These are phyloP conservation scores for Polia nebulosa DNA, from an alignment of 2,888 invertebrate species.

Conservation along the genomic window DNA sequence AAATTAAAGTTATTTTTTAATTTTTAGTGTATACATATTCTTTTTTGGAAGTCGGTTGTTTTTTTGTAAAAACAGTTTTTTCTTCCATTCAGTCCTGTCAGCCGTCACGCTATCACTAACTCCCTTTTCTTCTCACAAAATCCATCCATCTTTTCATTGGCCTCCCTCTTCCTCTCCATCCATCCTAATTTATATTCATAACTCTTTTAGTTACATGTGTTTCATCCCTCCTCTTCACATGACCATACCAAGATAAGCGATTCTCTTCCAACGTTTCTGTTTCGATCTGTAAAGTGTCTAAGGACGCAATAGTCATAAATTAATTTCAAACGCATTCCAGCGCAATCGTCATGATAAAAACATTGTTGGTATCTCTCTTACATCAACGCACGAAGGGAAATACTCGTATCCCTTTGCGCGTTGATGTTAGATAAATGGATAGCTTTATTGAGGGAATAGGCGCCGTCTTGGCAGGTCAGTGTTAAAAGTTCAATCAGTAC, in stretches of 20 bases:
- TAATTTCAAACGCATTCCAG: conserved; percentile 18
- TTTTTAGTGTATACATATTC: too few relatives aligned
- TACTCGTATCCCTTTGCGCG: background rate
- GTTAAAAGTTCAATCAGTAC: too few relatives aligned
- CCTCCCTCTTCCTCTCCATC: too few relatives aligned
- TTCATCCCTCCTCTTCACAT: background rate
- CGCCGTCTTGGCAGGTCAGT: too few relatives aligned
- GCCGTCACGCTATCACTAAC: too few relatives aligned
- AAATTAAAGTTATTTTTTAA: too few relatives aligned
- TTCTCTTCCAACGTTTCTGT: background rate
- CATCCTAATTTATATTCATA: too few relatives aligned
- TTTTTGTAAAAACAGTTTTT: too few relatives aligned
- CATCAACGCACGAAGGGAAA: background rate
- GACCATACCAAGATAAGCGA: background rate
- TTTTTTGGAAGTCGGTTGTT: too few relatives aligned
- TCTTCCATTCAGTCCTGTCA: too few relatives aligned
- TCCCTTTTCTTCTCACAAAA: too few relatives aligned
- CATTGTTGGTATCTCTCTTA: background rate
- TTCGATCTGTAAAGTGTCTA: background rate
- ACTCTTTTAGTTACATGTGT: background rate
- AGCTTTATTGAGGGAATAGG: background rate
- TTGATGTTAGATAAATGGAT: background rate
- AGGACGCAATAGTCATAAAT: conserved; percentile 23
- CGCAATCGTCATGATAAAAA: conserved; percentile 10
- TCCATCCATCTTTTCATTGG: too few relatives aligned